Evolutionary conservation across 2,113 vertebrate genomes (phyloP).

Genomic region (Oryzias woworae): DNA sequence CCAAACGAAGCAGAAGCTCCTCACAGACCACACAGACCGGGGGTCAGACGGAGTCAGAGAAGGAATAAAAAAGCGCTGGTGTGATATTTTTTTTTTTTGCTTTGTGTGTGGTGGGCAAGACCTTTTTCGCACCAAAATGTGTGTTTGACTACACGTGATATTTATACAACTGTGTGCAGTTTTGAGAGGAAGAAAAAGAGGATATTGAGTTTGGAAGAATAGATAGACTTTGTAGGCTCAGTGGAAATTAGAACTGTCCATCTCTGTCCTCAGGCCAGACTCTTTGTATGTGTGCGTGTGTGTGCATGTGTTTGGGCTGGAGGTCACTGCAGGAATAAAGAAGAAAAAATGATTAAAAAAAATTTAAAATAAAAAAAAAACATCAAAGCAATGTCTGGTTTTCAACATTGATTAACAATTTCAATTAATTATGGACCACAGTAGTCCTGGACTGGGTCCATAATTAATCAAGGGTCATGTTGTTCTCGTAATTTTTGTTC

Average conservation of each 20-base stretch:
- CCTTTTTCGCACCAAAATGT: background rate
- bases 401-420: background rate
- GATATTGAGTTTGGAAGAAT: slow-evolving; percentile 52
- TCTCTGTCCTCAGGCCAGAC: slow-evolving; percentile 57
- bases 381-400: background rate
- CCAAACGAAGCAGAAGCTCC: background rate
- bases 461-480: too few relatives aligned
- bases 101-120: too few relatives aligned
- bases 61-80: background rate
- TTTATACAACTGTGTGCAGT: slow-evolving; percentile 20
- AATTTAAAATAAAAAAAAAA: background rate
- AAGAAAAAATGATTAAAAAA: slow-evolving; percentile 18
- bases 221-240: slow-evolving; percentile 38
- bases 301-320: background rate
- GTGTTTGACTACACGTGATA: background rate
- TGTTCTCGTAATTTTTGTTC: too few relatives aligned
- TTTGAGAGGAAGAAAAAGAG: slow-evolving; percentile 21
- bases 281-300: background rate
- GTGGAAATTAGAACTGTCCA: slow-evolving; percentile 70
- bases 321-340: slow-evolving; percentile 38
- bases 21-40: background rate
- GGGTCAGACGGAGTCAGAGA: background rate
- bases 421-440: background rate
- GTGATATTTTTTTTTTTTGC: background rate
- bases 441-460: too few relatives aligned